Evolutionary conservation across 2,888 invertebrate species (phyloP), one percentile per base, ranked within the genome.

Genomic region (Caenorhabditis imperialis): DNA sequence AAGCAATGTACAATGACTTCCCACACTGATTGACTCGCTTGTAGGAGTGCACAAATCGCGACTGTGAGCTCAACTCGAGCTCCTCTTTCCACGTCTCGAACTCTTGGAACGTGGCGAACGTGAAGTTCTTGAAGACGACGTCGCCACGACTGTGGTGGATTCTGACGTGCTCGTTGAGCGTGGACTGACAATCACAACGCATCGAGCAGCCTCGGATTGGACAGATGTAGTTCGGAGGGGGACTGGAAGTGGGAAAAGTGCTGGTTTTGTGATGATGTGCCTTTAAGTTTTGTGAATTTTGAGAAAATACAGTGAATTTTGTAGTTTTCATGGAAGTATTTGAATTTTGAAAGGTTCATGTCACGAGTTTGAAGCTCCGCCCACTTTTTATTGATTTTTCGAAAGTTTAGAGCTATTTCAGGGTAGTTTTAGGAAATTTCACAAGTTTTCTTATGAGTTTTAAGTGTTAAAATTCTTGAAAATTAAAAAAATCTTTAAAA

Each of bases 31-130:
- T 45, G 1, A 2, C 0, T 22, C 16, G 25, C 5, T 23, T 22
- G 2, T 44, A 45, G n/a, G 33, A 27, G 2, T 18, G 27, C 5
- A 33, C 35, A 25, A 48, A 61, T n/a, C 44, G 40, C 12, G 61
- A 51, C 7, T 4, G n/a, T 5, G 61, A 44, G 18, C 33, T 35
- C 2, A 7, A 14, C 35, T 61, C 61, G 18, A 50, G 16, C 14
- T 33, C 33, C 22, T 33, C 30, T 27, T 61, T 51, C 61, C 61
- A 61, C 0, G 37, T 53, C 27, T 65, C 42, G 20, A 65, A 65
- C 4, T 27, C 40, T 0, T 23, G 16, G 40, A 33, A 48, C 16
- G 14, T 50, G 3, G 38, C 8, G 14, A 65, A 65, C 1, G 25
- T 18, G 10, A 50, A 7, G 0, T 12, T 33, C 3, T 55, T 22